Evolutionary conservation across 2,888 invertebrate species (phyloP), one percentile per base, ranked within the genome.

Genomic region (Neocrepidodera transversa): DNA sequence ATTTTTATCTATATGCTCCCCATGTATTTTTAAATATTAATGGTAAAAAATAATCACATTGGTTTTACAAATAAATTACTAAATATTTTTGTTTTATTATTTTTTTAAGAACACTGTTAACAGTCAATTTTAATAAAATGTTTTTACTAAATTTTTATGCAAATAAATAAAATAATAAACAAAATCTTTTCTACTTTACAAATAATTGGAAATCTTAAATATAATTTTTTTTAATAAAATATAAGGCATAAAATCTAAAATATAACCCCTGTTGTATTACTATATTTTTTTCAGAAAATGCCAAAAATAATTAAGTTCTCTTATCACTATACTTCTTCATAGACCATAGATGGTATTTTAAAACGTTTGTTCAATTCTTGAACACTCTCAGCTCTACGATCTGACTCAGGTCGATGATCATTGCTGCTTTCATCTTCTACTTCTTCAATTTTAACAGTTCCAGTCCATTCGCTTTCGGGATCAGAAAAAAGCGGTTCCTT

Each of bases 381-480:
- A 11, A 42, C 5, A 14, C n/a, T 45, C 10, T 45, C 20, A 35
- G 11, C 23, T 4, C 45, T 32, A 1, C 54, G 35, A 5, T 66
- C 66, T 5, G 66, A 64, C 55, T 66, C 66, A 2, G 66, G 66
- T 1, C 62, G 62, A 26, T 47, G 54, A 36, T 64, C 60, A 8
- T 7, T 17, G 8, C 42, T 32, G 20, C 42, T 32, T 38, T 76
- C 73, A 17, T 77, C 76, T 43, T 78, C 78, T 0, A 74, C 74
- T 56, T 77, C 75, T 55, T 79, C 78, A 1, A 76, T 67, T 64
- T 73, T 74, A 36, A 70, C 71, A 2, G 74, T 70, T 5, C 72
- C 74, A 38, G 78, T 81, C 88, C 88, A 89, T 69, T 89, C 89
- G 70, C 88, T 88, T 77, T 89, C 89, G 0, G 89, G 87, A 72